Evolutionary conservation across 2,888 invertebrate species (phyloP).

Genomic region (Lobophora halterata): DNA sequence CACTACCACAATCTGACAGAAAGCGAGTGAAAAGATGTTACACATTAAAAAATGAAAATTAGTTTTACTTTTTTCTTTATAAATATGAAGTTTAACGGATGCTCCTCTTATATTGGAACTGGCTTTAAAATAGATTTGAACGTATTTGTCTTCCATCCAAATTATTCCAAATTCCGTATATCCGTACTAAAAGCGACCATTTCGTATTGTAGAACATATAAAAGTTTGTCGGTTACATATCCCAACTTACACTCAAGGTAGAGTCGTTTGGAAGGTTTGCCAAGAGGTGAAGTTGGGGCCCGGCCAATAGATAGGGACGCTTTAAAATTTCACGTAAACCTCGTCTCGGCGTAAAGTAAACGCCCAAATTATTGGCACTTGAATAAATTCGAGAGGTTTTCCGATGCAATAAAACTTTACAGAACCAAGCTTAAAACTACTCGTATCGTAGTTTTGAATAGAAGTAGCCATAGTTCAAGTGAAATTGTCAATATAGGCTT

Average conservation of each 20-base stretch:
- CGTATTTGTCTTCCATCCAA: too few relatives aligned
- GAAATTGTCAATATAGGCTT: too few relatives aligned
- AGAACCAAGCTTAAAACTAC: too few relatives aligned
- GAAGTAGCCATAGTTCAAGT: too few relatives aligned
- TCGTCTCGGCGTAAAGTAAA: conserved; percentile 7
- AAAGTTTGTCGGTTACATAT: conserved; percentile 2
- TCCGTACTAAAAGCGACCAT: neutral
- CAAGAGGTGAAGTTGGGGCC: conserved; percentile 14
- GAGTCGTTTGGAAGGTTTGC: conserved; percentile 13
- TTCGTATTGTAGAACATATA: conserved; percentile 1
- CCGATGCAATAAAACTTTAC: neutral
- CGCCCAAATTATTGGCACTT: conserved; percentile 10
- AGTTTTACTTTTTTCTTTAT: too few relatives aligned
- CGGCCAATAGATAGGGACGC: conserved; percentile 20
- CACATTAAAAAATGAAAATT: too few relatives aligned
- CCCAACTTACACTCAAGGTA: conserved; percentile 2
- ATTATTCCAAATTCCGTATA: conserved; percentile 2
- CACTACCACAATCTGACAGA: too few relatives aligned
- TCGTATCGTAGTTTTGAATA: too few relatives aligned
- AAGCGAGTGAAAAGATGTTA: too few relatives aligned
- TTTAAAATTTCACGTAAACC: conserved; percentile 17
- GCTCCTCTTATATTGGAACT: too few relatives aligned
- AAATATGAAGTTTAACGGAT: too few relatives aligned
- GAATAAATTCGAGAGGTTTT: neutral
- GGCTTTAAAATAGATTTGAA: too few relatives aligned